Evolutionary conservation across 1,140 invertebrate genomes (phyloP).

Genomic region (Wasmannia auropunctata): DNA sequence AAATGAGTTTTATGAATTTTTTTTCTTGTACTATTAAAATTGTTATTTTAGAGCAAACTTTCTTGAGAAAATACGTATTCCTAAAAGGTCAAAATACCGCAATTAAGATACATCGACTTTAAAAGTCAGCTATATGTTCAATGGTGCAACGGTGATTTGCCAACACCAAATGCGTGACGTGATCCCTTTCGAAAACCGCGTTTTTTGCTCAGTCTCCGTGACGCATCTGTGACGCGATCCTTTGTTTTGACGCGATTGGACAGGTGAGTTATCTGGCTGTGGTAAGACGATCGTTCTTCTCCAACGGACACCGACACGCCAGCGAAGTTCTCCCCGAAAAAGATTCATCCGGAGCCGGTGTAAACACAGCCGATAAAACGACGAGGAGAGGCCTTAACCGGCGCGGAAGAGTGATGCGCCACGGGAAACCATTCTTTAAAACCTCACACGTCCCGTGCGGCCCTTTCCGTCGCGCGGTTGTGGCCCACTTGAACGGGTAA

Average conservation of each 20-base stretch:
- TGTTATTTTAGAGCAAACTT: neutral
- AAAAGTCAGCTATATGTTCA: neutral
- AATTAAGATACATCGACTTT: conserved; percentile 25
- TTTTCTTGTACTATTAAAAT: neutral
- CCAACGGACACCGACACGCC: conserved; percentile 70
- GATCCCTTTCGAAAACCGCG: conserved; percentile 25
- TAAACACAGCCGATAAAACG: conserved; percentile 80
- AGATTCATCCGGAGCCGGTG: conserved; percentile 76
- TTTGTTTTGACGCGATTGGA: conserved; percentile 77
- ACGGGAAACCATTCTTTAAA: conserved; percentile 82
- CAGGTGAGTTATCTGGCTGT: conserved; percentile 77
- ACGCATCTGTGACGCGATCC: conserved; percentile 63
- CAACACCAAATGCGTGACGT: conserved; percentile 25
- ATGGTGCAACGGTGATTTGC: conserved; percentile 55
- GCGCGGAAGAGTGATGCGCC: conserved; percentile 81
- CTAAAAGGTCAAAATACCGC: neutral
- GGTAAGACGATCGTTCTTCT: conserved; percentile 78
- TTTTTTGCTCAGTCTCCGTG: conserved; percentile 48
- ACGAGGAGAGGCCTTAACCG: conserved; percentile 74
- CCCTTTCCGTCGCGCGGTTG: conserved; percentile 70
- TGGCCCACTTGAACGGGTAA: conserved; percentile 72
- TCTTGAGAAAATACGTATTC: neutral
- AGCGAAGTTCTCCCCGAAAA: conserved; percentile 77
- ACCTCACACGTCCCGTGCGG: conserved; percentile 70
- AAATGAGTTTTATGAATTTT: neutral